Evolutionary conservation across 2,888 invertebrate genomes (phyloP), one percentile per base, ranked within the genome.

Genomic region (Athrips mouffetella): DNA sequence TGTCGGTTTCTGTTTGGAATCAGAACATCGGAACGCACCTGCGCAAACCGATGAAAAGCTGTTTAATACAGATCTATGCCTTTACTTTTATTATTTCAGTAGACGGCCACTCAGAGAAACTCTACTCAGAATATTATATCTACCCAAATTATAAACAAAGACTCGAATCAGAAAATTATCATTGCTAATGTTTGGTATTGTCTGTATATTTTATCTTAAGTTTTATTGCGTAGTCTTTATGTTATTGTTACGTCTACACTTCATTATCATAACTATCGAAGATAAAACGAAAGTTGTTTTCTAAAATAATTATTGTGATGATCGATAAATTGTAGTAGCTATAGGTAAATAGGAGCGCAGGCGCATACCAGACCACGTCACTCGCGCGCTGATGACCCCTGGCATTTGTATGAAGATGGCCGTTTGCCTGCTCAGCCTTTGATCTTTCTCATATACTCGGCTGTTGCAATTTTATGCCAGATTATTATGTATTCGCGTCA

Each of bases 341-440:
- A 60, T 40, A 63, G 63, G 57, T 71, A 67, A 63, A 70, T 65
- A 62, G 71, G 52, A 62, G 65, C 62, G 60, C 53, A 55, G 55
- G 59, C 65, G 73, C 78, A 80, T 80, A 76, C 77, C 76, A 76
- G 71, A 76, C 59, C 65, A 57, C 59, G 60, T 47, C 53, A 40
- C 56, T 58, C 53, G 57, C 54, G 53, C 54, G 54, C 56, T 56
- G 52, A 48, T 65, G 72, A 85, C 80, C 83, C 76, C 65, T 81
- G 83, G 68, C 81, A 84, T 84, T 85, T 80, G 53, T 53, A 56
- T 62, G 70, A 70, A 76, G 81, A 85, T 77, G 81, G 75, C 81
- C 78, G 73, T 70, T 76, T 72, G 71, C 71, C 66, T 65, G 62
- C 66, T 61, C 70, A 77, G 76, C 74, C 78, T 80, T 75, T 84